A percentile compares a stretch with the other conserved stretches of the same genome.
phyloP scores from a whole-genome alignment of 2,888 invertebrate species.

The Pristionchus entomophagus region DNA sequence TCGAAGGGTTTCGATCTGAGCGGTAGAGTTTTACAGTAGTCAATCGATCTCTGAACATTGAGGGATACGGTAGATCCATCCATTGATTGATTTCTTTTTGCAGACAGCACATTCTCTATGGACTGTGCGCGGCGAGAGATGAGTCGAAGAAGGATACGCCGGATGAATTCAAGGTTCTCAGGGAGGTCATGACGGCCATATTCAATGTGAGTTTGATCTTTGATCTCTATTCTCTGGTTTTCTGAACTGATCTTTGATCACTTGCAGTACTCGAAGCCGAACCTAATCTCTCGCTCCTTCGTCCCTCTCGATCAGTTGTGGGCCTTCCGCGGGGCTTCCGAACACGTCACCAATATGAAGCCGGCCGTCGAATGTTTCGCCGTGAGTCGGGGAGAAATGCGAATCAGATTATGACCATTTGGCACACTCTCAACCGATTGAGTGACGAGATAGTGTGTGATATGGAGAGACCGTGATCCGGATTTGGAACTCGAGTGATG shows the following conservation, averaged over 20 bases:
- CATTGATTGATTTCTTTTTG: too few species aligned
- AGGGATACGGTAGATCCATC: too few species aligned
- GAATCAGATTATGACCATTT: too few species aligned
- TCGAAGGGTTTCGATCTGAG: too few species aligned
- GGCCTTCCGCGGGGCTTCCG: neutral
- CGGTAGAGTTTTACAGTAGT: too few species aligned
- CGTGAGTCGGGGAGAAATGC: neutral
- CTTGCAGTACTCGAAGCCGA: neutral
- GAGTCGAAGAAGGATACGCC: neutral
- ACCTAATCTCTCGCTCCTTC: neutral
- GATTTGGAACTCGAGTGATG: too few species aligned
- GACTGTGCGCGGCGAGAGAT: neutral
- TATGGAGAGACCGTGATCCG: too few species aligned
- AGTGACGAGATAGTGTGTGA: too few species aligned
- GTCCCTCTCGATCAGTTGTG: neutral
- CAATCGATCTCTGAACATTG: too few species aligned
- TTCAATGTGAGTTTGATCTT: neutral
- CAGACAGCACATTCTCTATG: neutral
- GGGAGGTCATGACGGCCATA: neutral
- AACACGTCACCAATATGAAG: neutral
- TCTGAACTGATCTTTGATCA: neutral
- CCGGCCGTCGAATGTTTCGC: neutral
- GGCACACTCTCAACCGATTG: too few species aligned
- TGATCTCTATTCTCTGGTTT: neutral
- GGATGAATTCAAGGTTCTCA: neutral